Evolutionary conservation across 2,888 invertebrate genomes (phyloP).

Genomic region (Idaea biselata): DNA sequence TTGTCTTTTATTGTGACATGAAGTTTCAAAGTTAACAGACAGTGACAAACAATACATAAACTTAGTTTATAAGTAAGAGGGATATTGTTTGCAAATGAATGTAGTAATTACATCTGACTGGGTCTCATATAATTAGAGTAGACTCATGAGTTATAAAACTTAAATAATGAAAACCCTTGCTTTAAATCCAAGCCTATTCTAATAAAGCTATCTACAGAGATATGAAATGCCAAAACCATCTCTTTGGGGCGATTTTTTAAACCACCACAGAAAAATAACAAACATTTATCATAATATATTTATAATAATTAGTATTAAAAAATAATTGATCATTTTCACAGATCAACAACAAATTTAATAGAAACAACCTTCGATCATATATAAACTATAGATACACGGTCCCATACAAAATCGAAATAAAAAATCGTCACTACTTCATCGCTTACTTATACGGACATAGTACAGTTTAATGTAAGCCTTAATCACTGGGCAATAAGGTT

Average conservation of each 20-base stretch:
- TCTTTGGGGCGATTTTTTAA: neutral
- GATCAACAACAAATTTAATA: conserved; percentile 15
- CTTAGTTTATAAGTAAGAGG: too few species aligned
- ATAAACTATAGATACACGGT: too few species aligned
- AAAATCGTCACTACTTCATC: too few species aligned
- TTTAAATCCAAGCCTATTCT: conserved; percentile 17
- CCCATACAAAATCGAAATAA: too few species aligned
- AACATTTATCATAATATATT: neutral
- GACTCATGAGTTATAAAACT: too few species aligned
- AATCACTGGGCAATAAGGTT: too few species aligned
- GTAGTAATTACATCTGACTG: neutral
- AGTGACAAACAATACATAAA: too few species aligned
- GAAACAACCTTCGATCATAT: too few species aligned
- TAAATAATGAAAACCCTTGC: neutral
- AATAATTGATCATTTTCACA: conserved; percentile 5
- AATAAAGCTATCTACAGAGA: conserved; percentile 19
- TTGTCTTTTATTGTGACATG: too few species aligned
- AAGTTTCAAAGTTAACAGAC: too few species aligned
- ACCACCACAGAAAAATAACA: neutral
- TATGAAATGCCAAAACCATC: neutral
- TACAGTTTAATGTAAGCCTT: too few species aligned
- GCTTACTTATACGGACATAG: too few species aligned
- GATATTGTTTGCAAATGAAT: neutral
- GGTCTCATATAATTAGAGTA: neutral
- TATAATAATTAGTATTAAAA: neutral